phyloP scores from a whole-genome alignment of 2,797 vertebrate species.

The Eupleurogrammus muticus region DNA sequence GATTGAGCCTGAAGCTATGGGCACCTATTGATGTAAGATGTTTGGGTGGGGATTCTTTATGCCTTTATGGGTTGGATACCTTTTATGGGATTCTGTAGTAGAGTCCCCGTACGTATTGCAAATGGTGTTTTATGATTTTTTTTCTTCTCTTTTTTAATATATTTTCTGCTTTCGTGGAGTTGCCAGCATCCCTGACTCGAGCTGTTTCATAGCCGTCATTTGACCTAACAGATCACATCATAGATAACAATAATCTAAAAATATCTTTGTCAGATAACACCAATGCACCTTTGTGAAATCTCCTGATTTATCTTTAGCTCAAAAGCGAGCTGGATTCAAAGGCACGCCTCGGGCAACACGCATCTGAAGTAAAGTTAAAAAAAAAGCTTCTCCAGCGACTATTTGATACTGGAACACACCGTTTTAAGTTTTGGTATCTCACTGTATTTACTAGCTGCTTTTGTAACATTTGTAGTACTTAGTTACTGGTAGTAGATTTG shows the following conservation, averaged over 20 bases:
- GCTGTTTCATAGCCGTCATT: conserved; percentile 45
- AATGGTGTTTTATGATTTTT: conserved; percentile 12
- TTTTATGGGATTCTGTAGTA: conserved; percentile 36
- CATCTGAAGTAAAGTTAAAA: conserved; percentile 61
- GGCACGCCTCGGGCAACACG: conserved; percentile 59
- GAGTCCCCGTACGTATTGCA: conserved; percentile 17
- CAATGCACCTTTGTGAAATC: conserved; percentile 51
- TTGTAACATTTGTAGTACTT: neutral
- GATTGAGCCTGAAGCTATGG: conserved; percentile 70
- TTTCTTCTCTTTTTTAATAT: conserved; percentile 25
- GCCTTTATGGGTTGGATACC: conserved; percentile 54
- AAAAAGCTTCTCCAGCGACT: conserved; percentile 63
- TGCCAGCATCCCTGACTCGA: conserved; percentile 44
- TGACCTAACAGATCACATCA: conserved; percentile 37
- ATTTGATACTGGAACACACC: conserved; percentile 68
- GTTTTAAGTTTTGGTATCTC: conserved; percentile 52
- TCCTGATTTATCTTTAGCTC: conserved; percentile 67
- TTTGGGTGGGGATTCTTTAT: conserved; percentile 77
- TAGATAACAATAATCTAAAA: conserved; percentile 55
- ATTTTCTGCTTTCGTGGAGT: neutral
- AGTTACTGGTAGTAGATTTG: too few relatives aligned
- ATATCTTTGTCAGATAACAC: conserved; percentile 56
- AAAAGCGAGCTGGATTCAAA: conserved; percentile 68
- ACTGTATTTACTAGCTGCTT: conserved; percentile 59
- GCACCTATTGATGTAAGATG: conserved; percentile 69